Percentiles rank a stretch among this genome's conserved stretches.
These are phyloP conservation scores for Sebastolobus altivelis DNA, from an alignment of 2,797 vertebrate genomes.

Conservation along the genomic window DNA sequence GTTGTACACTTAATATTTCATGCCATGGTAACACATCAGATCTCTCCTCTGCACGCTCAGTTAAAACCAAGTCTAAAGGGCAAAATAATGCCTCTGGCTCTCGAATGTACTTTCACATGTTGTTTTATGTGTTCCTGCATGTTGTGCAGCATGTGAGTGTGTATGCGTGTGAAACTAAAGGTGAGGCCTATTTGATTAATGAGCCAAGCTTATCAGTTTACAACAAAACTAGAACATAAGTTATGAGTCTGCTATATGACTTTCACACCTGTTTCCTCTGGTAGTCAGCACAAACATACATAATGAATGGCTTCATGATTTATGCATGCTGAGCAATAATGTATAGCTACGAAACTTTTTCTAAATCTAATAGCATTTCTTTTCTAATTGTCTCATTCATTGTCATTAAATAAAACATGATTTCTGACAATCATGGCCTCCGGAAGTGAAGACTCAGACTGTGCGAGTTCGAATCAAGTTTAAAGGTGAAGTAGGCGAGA, in stretches of 20 bases:
- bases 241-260: constrained; percentile 60
- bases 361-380: constrained; percentile 32
- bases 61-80: constrained; percentile 9
- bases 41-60: constrained; percentile 29
- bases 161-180: constrained; percentile 6
- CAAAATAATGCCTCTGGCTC: constrained; percentile 17
- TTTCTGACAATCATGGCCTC: constrained; percentile 12
- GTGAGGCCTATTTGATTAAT: constrained; percentile 40
- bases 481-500: too few species aligned
- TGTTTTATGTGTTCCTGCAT: not conserved
- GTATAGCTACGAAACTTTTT: constrained; percentile 17
- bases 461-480: constrained; percentile 12
- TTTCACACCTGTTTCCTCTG: constrained; percentile 51
- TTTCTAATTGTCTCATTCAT: constrained; percentile 32
- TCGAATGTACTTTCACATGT: not conserved
- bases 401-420: constrained; percentile 51
- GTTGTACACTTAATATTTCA: constrained; percentile 55
- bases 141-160: not conserved
- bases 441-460: not conserved
- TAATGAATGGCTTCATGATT: constrained; percentile 59
- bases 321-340: constrained; percentile 60
- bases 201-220: constrained; percentile 38
- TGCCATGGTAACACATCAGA: constrained; percentile 40
- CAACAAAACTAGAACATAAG: constrained; percentile 37
- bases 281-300: constrained; percentile 58